These are phyloP conservation scores for Prinia subflava DNA, from an alignment of 2,113 vertebrate genomes.

Conservation along the genomic window DNA sequence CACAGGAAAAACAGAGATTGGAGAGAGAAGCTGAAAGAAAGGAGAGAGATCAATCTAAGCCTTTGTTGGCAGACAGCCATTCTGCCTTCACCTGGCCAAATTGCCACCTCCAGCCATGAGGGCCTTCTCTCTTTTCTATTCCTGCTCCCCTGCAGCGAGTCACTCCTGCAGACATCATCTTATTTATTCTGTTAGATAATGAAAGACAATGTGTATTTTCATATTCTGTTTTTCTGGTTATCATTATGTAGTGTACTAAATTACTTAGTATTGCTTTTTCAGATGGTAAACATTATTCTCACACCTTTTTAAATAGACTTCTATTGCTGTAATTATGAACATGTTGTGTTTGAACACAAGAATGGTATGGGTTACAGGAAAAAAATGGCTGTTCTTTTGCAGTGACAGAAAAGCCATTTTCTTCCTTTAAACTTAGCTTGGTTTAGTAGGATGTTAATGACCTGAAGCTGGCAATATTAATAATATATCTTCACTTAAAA, in stretches of 20 bases:
- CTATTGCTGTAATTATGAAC: not conserved
- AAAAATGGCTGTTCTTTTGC: not conserved
- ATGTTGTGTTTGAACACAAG: slow-evolving; percentile 2
- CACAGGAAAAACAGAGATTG: not conserved
- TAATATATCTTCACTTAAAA: not conserved
- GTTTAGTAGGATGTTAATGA: not conserved
- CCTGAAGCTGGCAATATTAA: not conserved
- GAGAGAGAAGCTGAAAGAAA: not conserved
- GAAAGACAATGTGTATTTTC: not conserved
- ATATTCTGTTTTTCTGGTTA: not conserved
- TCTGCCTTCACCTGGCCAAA: not conserved
- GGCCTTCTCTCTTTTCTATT: not conserved
- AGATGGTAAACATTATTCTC: not conserved
- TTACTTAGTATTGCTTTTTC: not conserved
- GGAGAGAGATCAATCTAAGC: not conserved
- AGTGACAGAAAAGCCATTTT: not conserved
- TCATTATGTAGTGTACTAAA: not conserved
- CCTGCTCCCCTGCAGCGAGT: not conserved
- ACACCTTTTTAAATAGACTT: not conserved
- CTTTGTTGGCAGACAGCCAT: not conserved
- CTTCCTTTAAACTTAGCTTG: not conserved
- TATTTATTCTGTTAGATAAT: not conserved
- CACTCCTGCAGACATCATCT: not conserved
- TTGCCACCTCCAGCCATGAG: not conserved
- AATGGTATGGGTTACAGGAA: not conserved